A percentile compares a stretch with the other conserved stretches of the same genome.
These are phyloP conservation scores for Heliconius sara DNA, from an alignment of 2,888 invertebrate species.

Conservation along the genomic window DNA sequence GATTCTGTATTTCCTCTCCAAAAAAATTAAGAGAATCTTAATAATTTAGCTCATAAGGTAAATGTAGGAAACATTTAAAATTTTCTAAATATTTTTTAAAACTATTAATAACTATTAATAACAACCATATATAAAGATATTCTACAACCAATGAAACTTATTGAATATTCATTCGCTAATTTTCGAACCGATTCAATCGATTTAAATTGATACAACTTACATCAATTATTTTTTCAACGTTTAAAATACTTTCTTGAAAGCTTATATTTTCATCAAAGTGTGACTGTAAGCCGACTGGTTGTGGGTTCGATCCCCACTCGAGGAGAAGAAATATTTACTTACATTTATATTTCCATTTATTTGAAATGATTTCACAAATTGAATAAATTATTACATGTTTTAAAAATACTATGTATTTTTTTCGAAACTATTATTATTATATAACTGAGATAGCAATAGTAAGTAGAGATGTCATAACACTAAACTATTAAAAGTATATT, in stretches of 20 bases:
- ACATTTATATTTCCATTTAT: too few relatives aligned
- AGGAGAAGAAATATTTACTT: too few relatives aligned
- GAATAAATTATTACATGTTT: neutral
- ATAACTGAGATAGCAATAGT: neutral
- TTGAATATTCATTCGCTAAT: neutral
- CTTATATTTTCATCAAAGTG: neutral
- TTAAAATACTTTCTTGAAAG: neutral
- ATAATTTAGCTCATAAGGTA: neutral
- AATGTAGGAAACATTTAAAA: neutral
- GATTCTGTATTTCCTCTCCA: too few relatives aligned
- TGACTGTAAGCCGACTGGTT: too few relatives aligned
- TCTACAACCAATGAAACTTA: slow-evolving; percentile 3
- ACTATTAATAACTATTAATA: too few relatives aligned
- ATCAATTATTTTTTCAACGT: neutral
- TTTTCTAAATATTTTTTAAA: neutral
- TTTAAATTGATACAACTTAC: neutral
- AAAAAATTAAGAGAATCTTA: neutral
- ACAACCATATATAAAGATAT: neutral
- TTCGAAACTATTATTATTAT: neutral
- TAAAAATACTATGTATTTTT: neutral
- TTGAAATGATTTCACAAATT: neutral
- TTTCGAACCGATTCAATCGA: neutral
- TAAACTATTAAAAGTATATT: neutral
- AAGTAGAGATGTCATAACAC: neutral
- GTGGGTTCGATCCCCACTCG: too few relatives aligned